Evolutionary conservation across 2,797 vertebrate genomes (phyloP), one percentile per base, ranked within the genome.

Genomic region (Gymnothorax javanicus): DNA sequence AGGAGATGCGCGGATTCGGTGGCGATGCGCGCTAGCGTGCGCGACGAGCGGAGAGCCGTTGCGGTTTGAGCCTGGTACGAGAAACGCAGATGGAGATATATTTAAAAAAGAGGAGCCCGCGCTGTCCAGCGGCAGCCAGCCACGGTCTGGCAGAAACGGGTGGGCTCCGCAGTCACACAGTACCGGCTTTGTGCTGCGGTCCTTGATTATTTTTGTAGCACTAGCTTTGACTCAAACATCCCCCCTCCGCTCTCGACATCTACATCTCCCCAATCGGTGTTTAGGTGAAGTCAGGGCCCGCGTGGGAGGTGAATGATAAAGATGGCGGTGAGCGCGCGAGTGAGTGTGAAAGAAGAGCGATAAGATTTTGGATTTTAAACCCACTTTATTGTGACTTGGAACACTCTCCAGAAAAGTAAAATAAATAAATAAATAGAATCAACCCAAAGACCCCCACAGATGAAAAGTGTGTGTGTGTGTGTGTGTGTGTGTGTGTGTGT

Each of bases 31-130:
- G 17, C 27, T 0, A 27, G 12, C 71, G 4, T 25, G 71, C 23
- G 25, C 64, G 71, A 73, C 1, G 71, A 3, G 71, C 2, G 7
- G 71, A 27, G 71, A 73, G 71, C 71, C 71, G 71, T 43, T 73
- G 71, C 12, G 71, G 71, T 73, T 12, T 73, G 71, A 17, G 71
- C 11, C 71, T 33, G 71, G 25, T n/a, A 33, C 25, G 71, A 73
- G 71, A 73, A 1, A 43, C 71, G 71, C 11, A 13, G 71, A 73
- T 27, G 71, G 71, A 43, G 71, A 67, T 67, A 15, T 73, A 73
- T 73, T 73, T 73, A 73, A 73, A 73, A 27, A 73, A 73, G 71
- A 73, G 71, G 27, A 73, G 33, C 71, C 71, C 33, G 43, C 9
- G 25, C 71, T 12, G 25, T 73, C 71, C 71, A 43, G 71, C 27